Conservation (phyloP, 2,888 invertebrate genomes). For the Alsophila aescularia region DNA sequence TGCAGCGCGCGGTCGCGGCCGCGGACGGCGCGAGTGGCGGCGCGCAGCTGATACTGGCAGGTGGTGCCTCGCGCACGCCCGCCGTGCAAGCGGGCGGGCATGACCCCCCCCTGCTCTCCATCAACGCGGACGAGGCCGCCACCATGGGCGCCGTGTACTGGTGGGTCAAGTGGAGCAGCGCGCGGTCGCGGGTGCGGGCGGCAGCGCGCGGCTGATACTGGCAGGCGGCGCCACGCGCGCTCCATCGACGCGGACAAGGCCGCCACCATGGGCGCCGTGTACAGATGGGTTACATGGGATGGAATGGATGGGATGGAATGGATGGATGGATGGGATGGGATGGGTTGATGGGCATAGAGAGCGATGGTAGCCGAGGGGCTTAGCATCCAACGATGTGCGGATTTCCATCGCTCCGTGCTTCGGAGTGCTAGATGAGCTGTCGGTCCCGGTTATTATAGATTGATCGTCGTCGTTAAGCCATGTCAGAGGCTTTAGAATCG, state of each 20-base stretch:
- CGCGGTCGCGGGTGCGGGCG: conserved; percentile 92
- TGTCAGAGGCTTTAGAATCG: too few species aligned
- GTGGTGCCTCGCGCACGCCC: conserved; percentile 90
- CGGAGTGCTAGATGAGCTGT: too few species aligned
- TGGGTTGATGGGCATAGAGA: too few species aligned
- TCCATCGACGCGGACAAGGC: conserved; percentile 93
- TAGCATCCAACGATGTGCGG: too few species aligned
- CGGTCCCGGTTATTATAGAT: too few species aligned
- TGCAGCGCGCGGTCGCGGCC: conserved; percentile 92
- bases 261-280: conserved; percentile 97
- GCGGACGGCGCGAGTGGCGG: conserved; percentile 90
- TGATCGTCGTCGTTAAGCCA: too few species aligned
- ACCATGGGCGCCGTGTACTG: conserved; percentile 98
- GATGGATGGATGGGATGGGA: too few species aligned
- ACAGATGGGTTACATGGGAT: conserved; percentile 86
- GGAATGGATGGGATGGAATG: too few species aligned
- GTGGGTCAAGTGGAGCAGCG: conserved; percentile 83
- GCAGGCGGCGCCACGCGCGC: conserved; percentile 91
- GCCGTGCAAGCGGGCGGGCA: conserved; percentile 90
- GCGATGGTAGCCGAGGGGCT: too few species aligned
- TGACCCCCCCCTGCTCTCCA: conserved; percentile 88
- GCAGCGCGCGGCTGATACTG: conserved; percentile 90
- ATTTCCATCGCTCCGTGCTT: too few species aligned
- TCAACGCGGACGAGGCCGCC: conserved; percentile 99
- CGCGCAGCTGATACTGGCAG: conserved; percentile 91